Conservation (phyloP, 2,113 vertebrate genomes). For the Crotalus helleri region DNA sequence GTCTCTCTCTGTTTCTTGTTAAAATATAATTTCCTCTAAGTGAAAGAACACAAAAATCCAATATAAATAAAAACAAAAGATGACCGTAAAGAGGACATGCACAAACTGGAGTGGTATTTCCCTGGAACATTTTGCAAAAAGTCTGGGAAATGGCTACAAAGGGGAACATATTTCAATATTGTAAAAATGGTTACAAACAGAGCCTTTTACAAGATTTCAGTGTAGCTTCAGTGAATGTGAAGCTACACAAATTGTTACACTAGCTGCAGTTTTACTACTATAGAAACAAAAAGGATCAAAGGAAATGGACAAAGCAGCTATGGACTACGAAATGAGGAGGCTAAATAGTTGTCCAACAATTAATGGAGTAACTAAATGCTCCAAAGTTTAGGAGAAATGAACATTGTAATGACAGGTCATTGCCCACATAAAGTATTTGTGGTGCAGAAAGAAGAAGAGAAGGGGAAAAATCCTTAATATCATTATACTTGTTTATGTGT, state of each 20-base stretch:
- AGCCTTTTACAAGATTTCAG: not conserved
- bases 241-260: not conserved
- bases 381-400: not conserved
- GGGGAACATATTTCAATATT: not conserved
- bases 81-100: slow-evolving; percentile 2
- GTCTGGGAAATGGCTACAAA: slow-evolving; percentile 5
- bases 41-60: not conserved
- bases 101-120: slow-evolving; percentile 1
- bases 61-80: not conserved
- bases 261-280: not conserved
- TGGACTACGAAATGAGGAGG: not conserved
- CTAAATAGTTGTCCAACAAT: not conserved
- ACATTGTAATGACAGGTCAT: not conserved
- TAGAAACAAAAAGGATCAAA: not conserved
- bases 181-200: slow-evolving; percentile 28
- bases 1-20: slow-evolving; percentile 9
- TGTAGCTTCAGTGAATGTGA: not conserved
- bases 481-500: slow-evolving; percentile 37
- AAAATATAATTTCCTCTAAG: slow-evolving; percentile 8
- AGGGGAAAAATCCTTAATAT: not conserved
- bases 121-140: slow-evolving; percentile 34
- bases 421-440: not conserved
- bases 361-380: not conserved
- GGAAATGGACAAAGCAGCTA: not conserved
- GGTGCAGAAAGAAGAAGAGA: not conserved